Conservation (phyloP, 2,797 vertebrate species). For the Falco rusticolus region DNA sequence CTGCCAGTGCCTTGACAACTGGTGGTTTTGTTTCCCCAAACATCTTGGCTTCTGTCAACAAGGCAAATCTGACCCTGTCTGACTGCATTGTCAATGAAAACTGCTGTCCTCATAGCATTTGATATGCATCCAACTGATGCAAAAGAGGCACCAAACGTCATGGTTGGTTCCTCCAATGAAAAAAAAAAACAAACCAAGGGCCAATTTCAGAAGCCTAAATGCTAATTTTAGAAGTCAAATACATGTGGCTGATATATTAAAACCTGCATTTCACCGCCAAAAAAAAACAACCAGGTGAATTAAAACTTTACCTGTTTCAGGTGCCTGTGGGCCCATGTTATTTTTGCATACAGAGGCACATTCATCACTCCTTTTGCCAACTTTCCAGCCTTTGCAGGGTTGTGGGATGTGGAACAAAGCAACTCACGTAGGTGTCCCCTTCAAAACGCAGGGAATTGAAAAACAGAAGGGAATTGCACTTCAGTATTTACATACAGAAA, state of each 20-base stretch:
- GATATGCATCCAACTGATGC: neutral
- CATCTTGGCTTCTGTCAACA: neutral
- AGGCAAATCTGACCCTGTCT: neutral
- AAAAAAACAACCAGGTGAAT: neutral
- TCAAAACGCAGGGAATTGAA: neutral
- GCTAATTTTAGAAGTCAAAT: neutral
- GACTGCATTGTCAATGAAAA: neutral
- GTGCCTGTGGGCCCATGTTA: neutral
- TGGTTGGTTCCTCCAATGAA: neutral
- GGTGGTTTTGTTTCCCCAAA: neutral
- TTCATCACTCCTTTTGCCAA: neutral
- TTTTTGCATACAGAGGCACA: neutral
- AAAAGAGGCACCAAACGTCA: neutral
- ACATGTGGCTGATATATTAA: neutral
- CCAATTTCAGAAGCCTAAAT: neutral
- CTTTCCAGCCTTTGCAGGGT: neutral
- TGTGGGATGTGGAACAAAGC: neutral
- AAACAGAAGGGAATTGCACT: neutral
- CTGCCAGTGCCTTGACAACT: neutral
- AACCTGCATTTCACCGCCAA: neutral
- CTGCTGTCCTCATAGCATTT: neutral
- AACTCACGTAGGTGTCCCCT: neutral
- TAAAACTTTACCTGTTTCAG: neutral
- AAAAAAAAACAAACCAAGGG: neutral
- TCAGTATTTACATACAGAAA: neutral